phyloP scores from a whole-genome alignment of 1,140 invertebrate species.

The Gonioctena quinquepunctata region DNA sequence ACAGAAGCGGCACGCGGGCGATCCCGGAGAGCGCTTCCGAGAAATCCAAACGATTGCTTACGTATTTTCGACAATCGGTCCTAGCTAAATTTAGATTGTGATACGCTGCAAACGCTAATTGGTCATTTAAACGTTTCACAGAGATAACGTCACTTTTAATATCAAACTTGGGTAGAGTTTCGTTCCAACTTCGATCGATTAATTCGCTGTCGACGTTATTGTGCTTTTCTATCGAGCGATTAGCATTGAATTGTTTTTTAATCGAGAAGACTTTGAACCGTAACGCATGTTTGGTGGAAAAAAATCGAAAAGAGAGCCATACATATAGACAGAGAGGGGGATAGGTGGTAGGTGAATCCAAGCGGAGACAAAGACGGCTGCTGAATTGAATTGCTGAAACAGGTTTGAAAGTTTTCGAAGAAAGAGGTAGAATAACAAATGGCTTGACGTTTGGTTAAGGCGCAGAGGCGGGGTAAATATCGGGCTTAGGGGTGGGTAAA shows the following conservation, averaged over 20 bases:
- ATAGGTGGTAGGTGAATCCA: slow-evolving; percentile 45
- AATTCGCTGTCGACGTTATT: not conserved
- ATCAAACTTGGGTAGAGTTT: not conserved
- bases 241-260: not conserved
- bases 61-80: slow-evolving; percentile 1
- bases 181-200: not conserved
- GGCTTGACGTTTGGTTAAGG: slow-evolving; percentile 35
- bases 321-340: slow-evolving; percentile 42
- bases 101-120: not conserved
- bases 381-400: slow-evolving; percentile 34
- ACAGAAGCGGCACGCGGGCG: slow-evolving; percentile 22
- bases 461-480: slow-evolving; percentile 23
- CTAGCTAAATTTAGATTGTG: not conserved
- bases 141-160: not conserved
- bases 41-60: slow-evolving; percentile 6
- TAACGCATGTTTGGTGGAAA: slow-evolving; percentile 37
- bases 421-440: slow-evolving; percentile 43
- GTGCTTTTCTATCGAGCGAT: not conserved
- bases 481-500: no score
- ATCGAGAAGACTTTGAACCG: slow-evolving; percentile 41
- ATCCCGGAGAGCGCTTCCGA: slow-evolving; percentile 12
- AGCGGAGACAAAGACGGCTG: slow-evolving; percentile 43
- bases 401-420: slow-evolving; percentile 52
- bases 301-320: slow-evolving; percentile 24
- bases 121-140: not conserved